Base-by-base conservation (phyloP, 2,113 vertebrate species). In the Hypanus sabinus region DNA sequence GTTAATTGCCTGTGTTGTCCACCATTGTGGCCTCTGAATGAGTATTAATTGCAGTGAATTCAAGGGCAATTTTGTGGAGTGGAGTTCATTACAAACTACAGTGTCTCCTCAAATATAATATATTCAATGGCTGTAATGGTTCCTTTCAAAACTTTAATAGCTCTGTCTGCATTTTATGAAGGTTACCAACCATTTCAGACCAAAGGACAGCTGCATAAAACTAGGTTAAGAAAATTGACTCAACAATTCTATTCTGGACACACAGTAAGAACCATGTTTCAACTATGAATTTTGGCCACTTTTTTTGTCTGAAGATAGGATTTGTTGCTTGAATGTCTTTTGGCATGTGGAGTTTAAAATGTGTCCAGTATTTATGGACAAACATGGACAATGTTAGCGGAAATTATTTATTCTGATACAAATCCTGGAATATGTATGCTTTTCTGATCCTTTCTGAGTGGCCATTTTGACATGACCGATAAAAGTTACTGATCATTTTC, bases 31-130 rank as follows among this genome's bases (percentile, higher is more conserved):
- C 18, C 60, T 90, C n/a, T 33, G 27, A 68, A 90, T 62, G 85
- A 68, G 57, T 90, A 90, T 90, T 90, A 90, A 90, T 90, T 90
- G 60, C 38, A 90, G 85, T 90, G 85, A n/a, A 90, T 90, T 90
- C 60, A 90, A 90, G 60, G 85, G n/a, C 85, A 90, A 90, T 90
- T 90, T 68, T 87, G 30, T 36, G 85, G 85, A 60, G 55, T 62
- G 83, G 57, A 88, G 60, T 90, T 65, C 30, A 90, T 90, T 68
- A 65, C 60, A n/a, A 33, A 90, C 85, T n/a, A 90, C 60, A 20
- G 4, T 88, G 11, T 65, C 85, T 68, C 60, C 7, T 6, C 85
- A 68, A 90, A 65, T 90, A 33, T 6, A 8, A 90, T 20, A 90
- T 68, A 90, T 90, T 65, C 33, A n/a, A 8, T 12, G 33, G 60